phyloP scores from a whole-genome alignment of 2,888 invertebrate genomes.

The Heteromyza rotundicornis region DNA sequence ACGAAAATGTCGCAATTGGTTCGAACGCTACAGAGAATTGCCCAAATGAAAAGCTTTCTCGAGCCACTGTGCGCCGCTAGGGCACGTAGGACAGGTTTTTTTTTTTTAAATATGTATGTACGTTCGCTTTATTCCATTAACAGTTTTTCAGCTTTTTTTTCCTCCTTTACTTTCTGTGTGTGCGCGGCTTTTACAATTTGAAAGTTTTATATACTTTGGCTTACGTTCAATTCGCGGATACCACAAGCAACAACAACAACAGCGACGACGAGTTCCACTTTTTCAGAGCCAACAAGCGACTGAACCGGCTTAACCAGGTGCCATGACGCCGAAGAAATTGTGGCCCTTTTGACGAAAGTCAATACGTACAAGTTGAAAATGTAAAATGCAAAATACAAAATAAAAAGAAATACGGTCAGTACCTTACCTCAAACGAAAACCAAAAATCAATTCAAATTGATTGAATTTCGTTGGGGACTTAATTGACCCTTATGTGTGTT shows the following conservation, averaged over 20 bases:
- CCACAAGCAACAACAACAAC: not conserved
- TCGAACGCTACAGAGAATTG: too few species aligned
- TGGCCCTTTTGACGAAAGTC: not conserved
- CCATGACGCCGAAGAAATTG: not conserved
- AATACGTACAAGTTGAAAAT: not conserved
- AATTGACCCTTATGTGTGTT: conserved; percentile 6
- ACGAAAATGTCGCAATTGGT: too few species aligned
- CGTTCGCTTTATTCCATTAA: not conserved
- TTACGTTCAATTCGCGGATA: not conserved
- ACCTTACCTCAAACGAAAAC: not conserved
- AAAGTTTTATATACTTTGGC: too few species aligned
- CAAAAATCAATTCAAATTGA: conserved; percentile 10
- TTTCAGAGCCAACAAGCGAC: not conserved
- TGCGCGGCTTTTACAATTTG: not conserved
- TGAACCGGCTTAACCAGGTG: conserved; percentile 3
- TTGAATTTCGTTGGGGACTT: not conserved
- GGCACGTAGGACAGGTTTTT: not conserved
- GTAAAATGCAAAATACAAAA: not conserved
- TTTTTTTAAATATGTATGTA: not conserved
- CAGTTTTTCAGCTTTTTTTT: not conserved
- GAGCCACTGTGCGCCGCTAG: too few species aligned
- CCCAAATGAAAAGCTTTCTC: too few species aligned
- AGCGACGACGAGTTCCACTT: not conserved
- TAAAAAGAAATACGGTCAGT: not conserved
- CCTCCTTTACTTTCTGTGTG: not conserved